Percentiles rank a stretch among this genome's conserved stretches.
phyloP scores from a whole-genome alignment of 2,888 invertebrate genomes.

The Torymus auratus region DNA sequence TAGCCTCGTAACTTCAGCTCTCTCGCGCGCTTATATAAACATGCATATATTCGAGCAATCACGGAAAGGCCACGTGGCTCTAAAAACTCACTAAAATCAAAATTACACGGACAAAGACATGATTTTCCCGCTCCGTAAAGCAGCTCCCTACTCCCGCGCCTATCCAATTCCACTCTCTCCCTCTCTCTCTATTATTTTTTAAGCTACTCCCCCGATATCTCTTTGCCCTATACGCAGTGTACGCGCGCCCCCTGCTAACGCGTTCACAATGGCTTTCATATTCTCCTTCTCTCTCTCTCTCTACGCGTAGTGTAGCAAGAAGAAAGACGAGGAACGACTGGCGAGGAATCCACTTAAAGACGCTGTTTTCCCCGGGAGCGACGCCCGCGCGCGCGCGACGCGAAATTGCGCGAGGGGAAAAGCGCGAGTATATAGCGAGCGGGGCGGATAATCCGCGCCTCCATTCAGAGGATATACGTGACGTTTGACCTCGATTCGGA shows the following conservation, averaged over 20 bases:
- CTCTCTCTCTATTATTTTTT: conserved; percentile 49
- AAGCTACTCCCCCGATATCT: conserved; percentile 32
- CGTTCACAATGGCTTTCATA: conserved; percentile 53
- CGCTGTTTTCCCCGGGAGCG: conserved; percentile 31
- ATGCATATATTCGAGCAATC: too few species aligned
- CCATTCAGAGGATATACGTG: conserved; percentile 53
- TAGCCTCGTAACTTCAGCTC: too few species aligned
- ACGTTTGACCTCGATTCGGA: conserved; percentile 56
- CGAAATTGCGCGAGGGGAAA: conserved; percentile 32
- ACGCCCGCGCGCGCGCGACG: background rate
- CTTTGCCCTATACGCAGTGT: background rate
- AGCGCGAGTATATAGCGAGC: background rate
- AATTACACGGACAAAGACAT: too few species aligned
- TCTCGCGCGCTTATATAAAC: too few species aligned
- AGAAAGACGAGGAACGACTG: conserved; percentile 37
- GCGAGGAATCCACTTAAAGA: conserved; percentile 56
- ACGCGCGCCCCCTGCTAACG: background rate
- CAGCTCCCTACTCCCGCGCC: background rate
- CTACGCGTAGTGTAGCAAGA: background rate
- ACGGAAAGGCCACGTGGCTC: too few species aligned
- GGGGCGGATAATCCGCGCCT: conserved; percentile 48
- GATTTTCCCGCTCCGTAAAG: background rate
- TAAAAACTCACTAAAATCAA: too few species aligned
- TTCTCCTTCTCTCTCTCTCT: background rate
- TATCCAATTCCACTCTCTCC: background rate